Evolutionary conservation across 2,113 vertebrate genomes (phyloP), one percentile per base, ranked within the genome.

Genomic region (Heterotilapia buettikoferi): DNA sequence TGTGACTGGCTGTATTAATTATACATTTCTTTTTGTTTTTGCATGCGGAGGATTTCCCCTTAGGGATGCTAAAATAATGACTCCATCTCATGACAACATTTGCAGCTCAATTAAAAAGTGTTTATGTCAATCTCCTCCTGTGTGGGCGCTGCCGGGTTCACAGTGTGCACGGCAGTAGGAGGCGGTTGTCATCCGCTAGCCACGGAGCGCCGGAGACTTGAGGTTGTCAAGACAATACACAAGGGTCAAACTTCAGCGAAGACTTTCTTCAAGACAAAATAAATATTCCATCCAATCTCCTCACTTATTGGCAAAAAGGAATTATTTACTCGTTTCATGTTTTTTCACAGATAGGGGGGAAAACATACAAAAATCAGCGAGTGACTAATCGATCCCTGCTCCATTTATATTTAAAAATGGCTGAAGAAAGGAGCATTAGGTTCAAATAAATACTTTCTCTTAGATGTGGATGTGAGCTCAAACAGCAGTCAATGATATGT

Each of bases 401-500:
- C 86, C 90, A 91, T 94, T 94, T 92, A 91, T 94, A 92, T 95
- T 93, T 92, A 90, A 93, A 76, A 93, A 89, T 53, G 84, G 86
- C 81, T 87, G 88, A 88, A 87, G 88, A 90, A 79, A 63, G 50
- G 73, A 79, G 47, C 68, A 73, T 91, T 87, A 66, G 71, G 73
- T 92, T 94, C 78, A 92, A 92, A 94, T 92, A 91, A 93, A 91
- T 89, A 84, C 87, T 88, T 85, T 93, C 82, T 88, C 88, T 95
- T 29, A 90, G 91, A 95, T 92, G 91, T 94, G 91, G 83, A 93
- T 82, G 90, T 79, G 4, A 82, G 90, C 91, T 88, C 85, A 92
- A 92, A 93, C 91, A 86, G 93, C 89, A 92, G 94, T 94, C 94
- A 92, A 88, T 90, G 90, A 94, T 87, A 83, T 85, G 90, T 94